Conservation (phyloP, 2,113 vertebrate species). For the Brienomyrus brachyistius region DNA sequence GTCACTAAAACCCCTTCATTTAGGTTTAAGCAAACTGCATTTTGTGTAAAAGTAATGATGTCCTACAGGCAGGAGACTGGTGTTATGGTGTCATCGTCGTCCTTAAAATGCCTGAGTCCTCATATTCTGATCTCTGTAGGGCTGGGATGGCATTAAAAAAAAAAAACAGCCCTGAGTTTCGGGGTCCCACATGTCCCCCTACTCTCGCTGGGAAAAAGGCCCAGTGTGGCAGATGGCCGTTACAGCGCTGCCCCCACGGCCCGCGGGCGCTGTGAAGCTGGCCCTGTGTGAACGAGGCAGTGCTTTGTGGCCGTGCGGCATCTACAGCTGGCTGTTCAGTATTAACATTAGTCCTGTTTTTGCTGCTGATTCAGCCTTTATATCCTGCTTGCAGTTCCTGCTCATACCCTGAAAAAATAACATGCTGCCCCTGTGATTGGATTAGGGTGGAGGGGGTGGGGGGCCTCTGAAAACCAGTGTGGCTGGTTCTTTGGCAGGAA, state of each 20-base stretch:
- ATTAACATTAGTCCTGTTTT: neutral
- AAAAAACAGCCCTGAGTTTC: neutral
- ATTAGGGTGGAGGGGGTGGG: neutral
- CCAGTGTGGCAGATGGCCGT: neutral
- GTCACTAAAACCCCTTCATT: neutral
- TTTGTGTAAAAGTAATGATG: neutral
- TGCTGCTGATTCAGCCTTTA: neutral
- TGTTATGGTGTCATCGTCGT: neutral
- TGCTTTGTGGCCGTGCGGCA: too few relatives aligned
- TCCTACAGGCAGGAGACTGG: neutral
- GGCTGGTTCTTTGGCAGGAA: neutral
- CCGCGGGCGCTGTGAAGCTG: too few relatives aligned
- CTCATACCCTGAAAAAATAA: neutral
- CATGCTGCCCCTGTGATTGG: neutral
- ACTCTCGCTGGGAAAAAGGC: neutral
- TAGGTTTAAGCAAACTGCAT: neutral
- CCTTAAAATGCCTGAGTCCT: neutral
- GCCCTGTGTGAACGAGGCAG: too few relatives aligned
- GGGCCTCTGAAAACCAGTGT: neutral
- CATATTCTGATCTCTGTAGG: neutral
- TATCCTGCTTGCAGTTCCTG: neutral
- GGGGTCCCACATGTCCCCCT: neutral
- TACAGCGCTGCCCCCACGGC: neutral
- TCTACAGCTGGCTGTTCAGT: too few relatives aligned
- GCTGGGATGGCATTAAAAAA: neutral